These are phyloP conservation scores for Nycticebus coucang DNA, from an alignment of 2,113 vertebrate species.

Conservation along the genomic window DNA sequence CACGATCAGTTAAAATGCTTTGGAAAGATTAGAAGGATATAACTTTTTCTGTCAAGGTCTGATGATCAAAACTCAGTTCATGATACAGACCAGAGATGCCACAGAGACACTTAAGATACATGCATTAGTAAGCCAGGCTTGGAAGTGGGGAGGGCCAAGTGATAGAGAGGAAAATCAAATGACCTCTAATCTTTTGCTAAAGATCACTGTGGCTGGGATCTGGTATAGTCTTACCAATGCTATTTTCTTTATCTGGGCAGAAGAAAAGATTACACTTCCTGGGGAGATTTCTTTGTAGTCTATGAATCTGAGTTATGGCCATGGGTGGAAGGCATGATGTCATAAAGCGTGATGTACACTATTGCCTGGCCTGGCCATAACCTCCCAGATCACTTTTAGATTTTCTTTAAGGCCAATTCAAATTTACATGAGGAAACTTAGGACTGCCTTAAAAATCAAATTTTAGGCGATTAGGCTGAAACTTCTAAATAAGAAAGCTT, in stretches of 20 bases:
- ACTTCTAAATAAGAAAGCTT: constrained; percentile 36
- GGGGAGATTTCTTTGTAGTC: not conserved
- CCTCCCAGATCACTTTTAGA: not conserved
- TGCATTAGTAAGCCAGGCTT: not conserved
- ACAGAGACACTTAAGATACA: not conserved
- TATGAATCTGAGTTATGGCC: not conserved
- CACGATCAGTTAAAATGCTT: constrained; percentile 14
- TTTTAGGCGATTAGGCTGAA: not conserved
- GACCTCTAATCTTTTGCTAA: not conserved
- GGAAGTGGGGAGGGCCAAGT: not conserved
- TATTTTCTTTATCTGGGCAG: not conserved
- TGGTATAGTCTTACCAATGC: not conserved
- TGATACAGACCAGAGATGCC: not conserved
- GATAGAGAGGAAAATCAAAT: not conserved
- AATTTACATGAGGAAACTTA: constrained; percentile 9
- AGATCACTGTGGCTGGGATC: not conserved
- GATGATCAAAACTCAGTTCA: not conserved
- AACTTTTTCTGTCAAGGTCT: constrained; percentile 9
- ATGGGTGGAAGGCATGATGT: not conserved
- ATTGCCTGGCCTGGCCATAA: not conserved
- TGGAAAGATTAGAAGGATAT: not conserved
- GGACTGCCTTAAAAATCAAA: constrained; percentile 26
- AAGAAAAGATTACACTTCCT: not conserved
- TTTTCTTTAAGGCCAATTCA: not conserved
- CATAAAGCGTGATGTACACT: not conserved